These are phyloP conservation scores for Hyalella azteca DNA, from an alignment of 2,888 invertebrate genomes.

Conservation along the genomic window DNA sequence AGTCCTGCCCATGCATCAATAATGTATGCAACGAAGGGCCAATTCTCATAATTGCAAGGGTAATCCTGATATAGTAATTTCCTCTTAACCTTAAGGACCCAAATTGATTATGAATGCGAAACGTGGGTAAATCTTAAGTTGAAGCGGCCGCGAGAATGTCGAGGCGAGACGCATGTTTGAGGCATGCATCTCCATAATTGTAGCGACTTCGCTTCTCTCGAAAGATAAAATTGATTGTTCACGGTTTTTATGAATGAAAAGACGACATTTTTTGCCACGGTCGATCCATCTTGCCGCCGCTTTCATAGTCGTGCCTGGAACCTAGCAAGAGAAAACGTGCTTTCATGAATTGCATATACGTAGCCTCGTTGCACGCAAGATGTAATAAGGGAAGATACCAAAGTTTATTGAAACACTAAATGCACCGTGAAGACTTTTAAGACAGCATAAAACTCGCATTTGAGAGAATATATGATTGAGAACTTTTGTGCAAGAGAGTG, in stretches of 20 bases:
- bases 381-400: neutral
- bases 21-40: constrained; percentile 15
- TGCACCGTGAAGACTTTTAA: too few relatives aligned
- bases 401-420: too few relatives aligned
- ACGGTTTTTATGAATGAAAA: constrained; percentile 17
- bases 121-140: constrained; percentile 1
- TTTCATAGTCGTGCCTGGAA: constrained; percentile 7
- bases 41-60: constrained; percentile 4
- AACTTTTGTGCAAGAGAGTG: too few relatives aligned
- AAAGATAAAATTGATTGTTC: constrained; percentile 14
- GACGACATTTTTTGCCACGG: constrained; percentile 17
- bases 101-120: constrained; percentile 10
- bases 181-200: constrained; percentile 4
- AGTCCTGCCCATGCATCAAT: too few relatives aligned
- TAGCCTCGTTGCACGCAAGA: neutral
- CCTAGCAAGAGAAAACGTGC: constrained; percentile 1
- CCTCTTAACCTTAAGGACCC: neutral
- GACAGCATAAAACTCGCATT: too few relatives aligned
- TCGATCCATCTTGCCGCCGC: neutral
- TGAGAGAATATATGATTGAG: too few relatives aligned
- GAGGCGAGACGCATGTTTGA: neutral
- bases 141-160: neutral
- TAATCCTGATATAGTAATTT: constrained; percentile 13
- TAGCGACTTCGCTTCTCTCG: neutral
- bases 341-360: neutral